Percentiles rank a stretch among this genome's conserved stretches.
Evolutionary conservation across 30 jellyfish, hydroid and myxozoan genomes (phyloP).

Genomic region (Calvadosia cruxmelitensis): DNA sequence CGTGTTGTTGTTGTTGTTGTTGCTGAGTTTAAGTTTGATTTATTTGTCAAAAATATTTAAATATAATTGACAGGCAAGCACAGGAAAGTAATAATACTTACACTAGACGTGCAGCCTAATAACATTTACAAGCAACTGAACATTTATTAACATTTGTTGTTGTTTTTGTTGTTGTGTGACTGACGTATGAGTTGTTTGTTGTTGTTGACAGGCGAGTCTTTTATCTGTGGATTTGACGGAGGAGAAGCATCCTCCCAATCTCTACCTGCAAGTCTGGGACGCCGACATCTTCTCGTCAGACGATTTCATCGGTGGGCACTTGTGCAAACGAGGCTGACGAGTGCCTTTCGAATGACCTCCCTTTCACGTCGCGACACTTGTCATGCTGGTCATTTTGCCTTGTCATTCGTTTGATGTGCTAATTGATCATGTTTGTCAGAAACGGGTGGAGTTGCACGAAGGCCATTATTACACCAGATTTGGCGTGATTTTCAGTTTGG

Average conservation of each 20-base stretch:
- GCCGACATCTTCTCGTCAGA: slow-evolving; percentile 88
- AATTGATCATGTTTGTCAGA: not conserved
- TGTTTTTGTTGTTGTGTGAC: not conserved
- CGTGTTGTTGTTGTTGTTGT: too few relatives aligned
- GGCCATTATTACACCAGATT: not conserved
- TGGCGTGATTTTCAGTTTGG: not conserved
- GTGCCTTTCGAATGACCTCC: not conserved
- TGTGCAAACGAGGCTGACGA: not conserved
- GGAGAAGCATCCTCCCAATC: slow-evolving; percentile 77
- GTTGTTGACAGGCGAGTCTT: slow-evolving; percentile 46
- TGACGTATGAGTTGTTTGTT: not conserved
- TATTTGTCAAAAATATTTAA: too few relatives aligned
- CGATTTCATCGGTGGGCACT: slow-evolving; percentile 62
- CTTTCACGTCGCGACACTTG: too few relatives aligned
- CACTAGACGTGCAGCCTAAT: too few relatives aligned
- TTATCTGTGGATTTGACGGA: slow-evolving; percentile 76
- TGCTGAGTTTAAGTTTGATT: too few relatives aligned
- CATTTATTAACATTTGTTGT: too few relatives aligned
- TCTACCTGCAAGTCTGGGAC: slow-evolving; percentile 95
- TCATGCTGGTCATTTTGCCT: not conserved
- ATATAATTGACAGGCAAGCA: too few relatives aligned
- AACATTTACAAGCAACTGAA: too few relatives aligned
- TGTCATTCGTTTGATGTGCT: not conserved
- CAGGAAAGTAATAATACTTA: too few relatives aligned
- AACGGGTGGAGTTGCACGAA: not conserved